These are phyloP conservation scores for Sminthurides aquaticus DNA, from an alignment of 2,888 invertebrate species.

Conservation along the genomic window DNA sequence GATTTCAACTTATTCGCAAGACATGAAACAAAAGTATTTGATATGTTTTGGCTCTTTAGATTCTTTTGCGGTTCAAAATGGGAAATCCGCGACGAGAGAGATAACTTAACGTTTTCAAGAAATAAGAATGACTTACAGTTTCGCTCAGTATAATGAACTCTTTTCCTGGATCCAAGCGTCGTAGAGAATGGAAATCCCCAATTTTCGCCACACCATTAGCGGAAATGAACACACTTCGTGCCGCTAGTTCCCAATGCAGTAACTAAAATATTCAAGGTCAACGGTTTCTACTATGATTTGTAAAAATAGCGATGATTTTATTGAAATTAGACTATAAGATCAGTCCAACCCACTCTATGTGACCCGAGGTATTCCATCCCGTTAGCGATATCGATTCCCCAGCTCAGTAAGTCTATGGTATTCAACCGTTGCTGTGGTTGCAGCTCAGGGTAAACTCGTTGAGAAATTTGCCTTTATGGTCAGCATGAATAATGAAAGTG, in stretches of 20 bases:
- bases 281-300: too few relatives aligned
- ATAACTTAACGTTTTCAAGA: too few relatives aligned
- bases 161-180: conserved; percentile 8
- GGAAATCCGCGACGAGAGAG: too few relatives aligned
- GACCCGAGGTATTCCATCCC: conserved; percentile 14
- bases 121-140: neutral
- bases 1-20: too few relatives aligned
- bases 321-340: too few relatives aligned
- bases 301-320: too few relatives aligned
- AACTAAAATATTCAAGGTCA: conserved; percentile 1
- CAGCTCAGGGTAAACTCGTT: neutral
- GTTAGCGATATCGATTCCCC: conserved; percentile 13
- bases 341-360: conserved; percentile 8
- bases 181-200: conserved; percentile 15
- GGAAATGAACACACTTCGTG: conserved; percentile 11
- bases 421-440: too few relatives aligned
- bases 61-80: too few relatives aligned
- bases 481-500: too few relatives aligned
- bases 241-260: conserved; percentile 17
- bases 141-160: conserved; percentile 12
- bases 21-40: too few relatives aligned
- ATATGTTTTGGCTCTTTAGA: too few relatives aligned
- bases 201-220: conserved; percentile 7
- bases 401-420: conserved; percentile 14
- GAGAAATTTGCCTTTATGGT: conserved; percentile 17